Base-by-base conservation (phyloP, 2,113 vertebrate species). In the Rallus limicola region DNA sequence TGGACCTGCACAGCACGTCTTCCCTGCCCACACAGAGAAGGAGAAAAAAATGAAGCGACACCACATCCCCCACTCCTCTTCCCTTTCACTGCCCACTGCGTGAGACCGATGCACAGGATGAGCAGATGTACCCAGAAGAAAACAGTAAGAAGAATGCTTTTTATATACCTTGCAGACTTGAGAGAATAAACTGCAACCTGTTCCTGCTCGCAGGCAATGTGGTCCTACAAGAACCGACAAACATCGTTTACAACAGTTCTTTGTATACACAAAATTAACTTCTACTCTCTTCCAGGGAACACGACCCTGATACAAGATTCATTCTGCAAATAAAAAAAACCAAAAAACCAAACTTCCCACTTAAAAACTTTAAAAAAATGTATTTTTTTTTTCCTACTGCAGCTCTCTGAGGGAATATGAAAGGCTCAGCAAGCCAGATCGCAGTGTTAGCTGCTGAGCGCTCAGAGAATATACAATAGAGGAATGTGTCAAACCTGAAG, bases 21-120 rank as follows among this genome's bases (percentile, higher is more conserved):
- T 34, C 64, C n/a, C 56, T 62, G 50, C 55, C n/a, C 0, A 0
- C 0, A 0, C 0, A 0, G 16, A 46, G 40, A 13, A 42, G 62
- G 42, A 50, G 67, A 48, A 74, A 44, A 17, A 48, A 48, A 48
- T 48, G 59, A 46, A 28, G 17, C 0, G 0, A 34, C 7, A 2
- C 44, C 36, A 19, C 16, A 33, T 28, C 29, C 58, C 46, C 12
- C 0, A 1, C 3, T 63, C 58, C 42, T 67, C 52, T 15, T 19
- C 56, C 58, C 53, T 53, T 28, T 18, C 11, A 16, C 42, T 48
- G 56, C 58, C 65, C 33, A n/a, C 69, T 6, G 6, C 8, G 21
- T 10, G n/a, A 82, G 50, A 77, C 13, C 3, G 3, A 11, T 17
- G 31, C 23, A 44, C 55, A 50, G 46, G 28, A 60, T 28, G 34